Base-by-base conservation (phyloP, 2,797 vertebrate genomes). In the Gallinago stenura region DNA sequence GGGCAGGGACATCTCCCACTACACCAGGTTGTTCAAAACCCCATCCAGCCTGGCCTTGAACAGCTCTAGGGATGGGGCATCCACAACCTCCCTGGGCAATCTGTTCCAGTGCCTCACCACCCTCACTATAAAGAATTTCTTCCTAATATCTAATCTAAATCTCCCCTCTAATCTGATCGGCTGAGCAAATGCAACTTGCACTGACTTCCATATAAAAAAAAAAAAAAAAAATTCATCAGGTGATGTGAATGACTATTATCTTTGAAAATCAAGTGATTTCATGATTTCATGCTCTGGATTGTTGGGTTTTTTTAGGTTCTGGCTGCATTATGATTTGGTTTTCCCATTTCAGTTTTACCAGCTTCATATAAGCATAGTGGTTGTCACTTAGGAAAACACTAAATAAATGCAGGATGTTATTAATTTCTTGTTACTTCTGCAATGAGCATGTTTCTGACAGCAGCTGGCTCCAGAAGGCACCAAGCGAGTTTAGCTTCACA, bases 371-470 rank as follows among this genome's bases (percentile, higher is more conserved):
- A 57, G 33, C n/a, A 18, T 9, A 48, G 10, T 4, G 30, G 65
- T 94, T 51, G 30, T 62, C 79, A 41, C 62, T 66, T 60, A 37
- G 51, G 56, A 73, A 84, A 93, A 68, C 7, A 2, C 39, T 69
- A 66, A 75, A 72, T 79, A 77, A 73, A 70, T 64, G 25, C 37
- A 26, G 9, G 21, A 68, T 16, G 30, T 53, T 75, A 77, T 65
- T 76, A 73, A 57, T 85, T 77, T 90, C 56, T 90, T 48, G 11
- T 37, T 89, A 39, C 25, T 77, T 77, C 86, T 76, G 62, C 56
- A 83, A 19, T 24, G 33, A 90, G 51, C 28, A 20, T 28, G 39
- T n/a, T 96, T 93, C 51, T 96, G 93, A 87, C 87, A 90, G 86
- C 70, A 90, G 77, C 64, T 92, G 86, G 39, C 43, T 93, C 72